A percentile compares a stretch with the other conserved stretches of the same genome.
Evolutionary conservation across 2,797 vertebrate species (phyloP).

Genomic region (Chelonia mydas): DNA sequence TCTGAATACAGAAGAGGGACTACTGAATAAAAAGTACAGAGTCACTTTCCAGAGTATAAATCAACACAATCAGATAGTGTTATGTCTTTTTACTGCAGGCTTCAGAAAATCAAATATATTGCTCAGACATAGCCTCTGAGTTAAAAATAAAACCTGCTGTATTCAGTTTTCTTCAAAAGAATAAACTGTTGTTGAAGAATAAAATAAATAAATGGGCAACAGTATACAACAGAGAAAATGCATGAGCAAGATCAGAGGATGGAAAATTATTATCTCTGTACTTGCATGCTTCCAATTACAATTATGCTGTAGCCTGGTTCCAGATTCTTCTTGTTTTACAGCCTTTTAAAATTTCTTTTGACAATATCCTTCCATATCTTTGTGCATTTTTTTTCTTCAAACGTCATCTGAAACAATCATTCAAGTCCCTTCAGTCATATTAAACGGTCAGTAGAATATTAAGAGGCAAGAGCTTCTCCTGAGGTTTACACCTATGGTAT

Average conservation of each 20-base stretch:
- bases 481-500: not conserved
- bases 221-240: not conserved
- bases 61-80: not conserved
- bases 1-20: not conserved
- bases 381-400: not conserved
- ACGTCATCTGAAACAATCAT: not conserved
- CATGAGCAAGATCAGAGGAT: not conserved
- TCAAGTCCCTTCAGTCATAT: not conserved
- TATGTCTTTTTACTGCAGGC: not conserved
- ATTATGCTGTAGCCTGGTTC: not conserved
- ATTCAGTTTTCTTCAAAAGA: not conserved
- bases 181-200: not conserved
- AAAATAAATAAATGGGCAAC: not conserved
- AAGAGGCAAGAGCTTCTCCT: not conserved
- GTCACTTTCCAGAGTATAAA: not conserved
- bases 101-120: not conserved
- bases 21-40: not conserved
- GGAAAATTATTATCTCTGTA: not conserved
- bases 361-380: not conserved
- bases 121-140: not conserved
- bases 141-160: not conserved
- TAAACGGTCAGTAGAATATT: not conserved
- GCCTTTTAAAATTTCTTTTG: not conserved
- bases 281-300: fast-evolving
- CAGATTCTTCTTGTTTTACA: not conserved